Conservation (phyloP, 2,113 vertebrate species). For the Sapajus apella region DNA sequence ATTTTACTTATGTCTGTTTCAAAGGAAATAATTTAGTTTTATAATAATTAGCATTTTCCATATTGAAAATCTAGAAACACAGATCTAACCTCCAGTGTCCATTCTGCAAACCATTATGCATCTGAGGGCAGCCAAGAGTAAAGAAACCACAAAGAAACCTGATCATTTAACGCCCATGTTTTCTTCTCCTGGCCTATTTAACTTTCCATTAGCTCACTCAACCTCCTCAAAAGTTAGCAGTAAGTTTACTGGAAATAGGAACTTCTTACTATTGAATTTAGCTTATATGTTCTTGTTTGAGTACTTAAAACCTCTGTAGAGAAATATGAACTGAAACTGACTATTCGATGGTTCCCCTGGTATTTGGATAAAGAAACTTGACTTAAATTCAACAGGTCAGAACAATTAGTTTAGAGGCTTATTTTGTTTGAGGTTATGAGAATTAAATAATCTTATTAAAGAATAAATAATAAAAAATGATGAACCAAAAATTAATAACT, state of each 20-base stretch:
- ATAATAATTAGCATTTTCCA: background rate
- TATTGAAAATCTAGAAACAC: background rate
- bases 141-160: background rate
- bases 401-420: background rate
- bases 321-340: slow-evolving; percentile 46
- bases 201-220: slow-evolving; percentile 67
- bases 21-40: background rate
- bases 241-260: slow-evolving; percentile 46
- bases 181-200: slow-evolving; percentile 54
- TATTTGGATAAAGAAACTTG: background rate
- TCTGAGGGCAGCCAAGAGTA: background rate
- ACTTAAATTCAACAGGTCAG: slow-evolving; percentile 32
- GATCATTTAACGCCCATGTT: slow-evolving; percentile 28
- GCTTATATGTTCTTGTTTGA: slow-evolving; percentile 44
- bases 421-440: background rate
- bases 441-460: background rate
- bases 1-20: background rate
- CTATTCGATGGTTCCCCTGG: background rate
- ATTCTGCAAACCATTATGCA: background rate
- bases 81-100: background rate
- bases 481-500: background rate
- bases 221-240: slow-evolving; percentile 46
- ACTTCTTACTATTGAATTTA: slow-evolving; percentile 39
- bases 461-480: background rate
- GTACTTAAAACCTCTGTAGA: slow-evolving; percentile 21